Evolutionary conservation across 2,113 vertebrate genomes (phyloP).

Genomic region (Ophiodon elongatus): DNA sequence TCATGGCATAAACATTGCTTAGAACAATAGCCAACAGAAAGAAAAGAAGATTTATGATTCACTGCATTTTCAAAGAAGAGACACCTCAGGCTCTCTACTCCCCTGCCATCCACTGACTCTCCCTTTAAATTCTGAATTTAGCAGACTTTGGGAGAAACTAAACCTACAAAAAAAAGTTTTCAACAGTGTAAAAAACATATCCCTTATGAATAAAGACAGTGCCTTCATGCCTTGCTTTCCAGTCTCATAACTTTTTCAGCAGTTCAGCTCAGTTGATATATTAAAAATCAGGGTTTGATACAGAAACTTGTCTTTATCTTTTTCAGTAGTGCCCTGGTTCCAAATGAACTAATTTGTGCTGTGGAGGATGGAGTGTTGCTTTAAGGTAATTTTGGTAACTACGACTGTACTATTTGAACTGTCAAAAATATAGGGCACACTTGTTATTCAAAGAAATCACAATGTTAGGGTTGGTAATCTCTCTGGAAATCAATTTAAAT

Average conservation of each 20-base stretch:
- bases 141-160: constrained; percentile 14
- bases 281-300: not conserved
- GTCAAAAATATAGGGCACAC: not conserved
- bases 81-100: constrained; percentile 23
- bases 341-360: not conserved
- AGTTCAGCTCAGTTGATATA: not conserved
- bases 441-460: not conserved
- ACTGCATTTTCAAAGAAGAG: constrained; percentile 21
- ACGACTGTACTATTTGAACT: not conserved
- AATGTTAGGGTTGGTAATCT: not conserved
- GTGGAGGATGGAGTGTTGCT: not conserved
- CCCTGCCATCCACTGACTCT: constrained; percentile 11
- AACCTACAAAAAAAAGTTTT: not conserved
- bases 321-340: not conserved
- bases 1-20: not conserved
- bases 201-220: constrained; percentile 33
- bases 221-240: constrained; percentile 38
- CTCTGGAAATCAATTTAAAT: not conserved
- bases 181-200: constrained; percentile 4
- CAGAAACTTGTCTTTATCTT: not conserved
- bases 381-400: not conserved
- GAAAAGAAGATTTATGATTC: constrained; percentile 2
- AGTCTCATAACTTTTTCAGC: constrained; percentile 26
- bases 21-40: not conserved
- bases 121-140: constrained; percentile 33